phyloP scores from a whole-genome alignment of 2,113 vertebrate species.

The Neopipo cinnamomea region DNA sequence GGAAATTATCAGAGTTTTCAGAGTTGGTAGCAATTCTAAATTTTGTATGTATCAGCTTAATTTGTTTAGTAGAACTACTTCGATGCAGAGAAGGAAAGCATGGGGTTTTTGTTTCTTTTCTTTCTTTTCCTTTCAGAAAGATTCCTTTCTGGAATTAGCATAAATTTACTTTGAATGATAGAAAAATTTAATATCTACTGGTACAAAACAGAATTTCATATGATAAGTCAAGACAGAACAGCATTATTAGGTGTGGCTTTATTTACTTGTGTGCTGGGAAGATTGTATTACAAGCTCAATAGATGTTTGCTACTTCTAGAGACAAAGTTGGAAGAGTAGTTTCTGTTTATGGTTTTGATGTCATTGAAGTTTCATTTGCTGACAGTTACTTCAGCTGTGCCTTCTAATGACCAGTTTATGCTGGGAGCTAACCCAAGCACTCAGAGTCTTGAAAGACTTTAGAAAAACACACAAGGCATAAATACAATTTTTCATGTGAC shows the following conservation, averaged over 20 bases:
- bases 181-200: not conserved
- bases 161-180: not conserved
- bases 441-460: not conserved
- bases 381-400: not conserved
- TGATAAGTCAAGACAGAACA: not conserved
- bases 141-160: not conserved
- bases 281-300: not conserved
- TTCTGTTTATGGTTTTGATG: not conserved
- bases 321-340: not conserved
- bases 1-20: not conserved
- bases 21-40: not conserved
- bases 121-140: not conserved
- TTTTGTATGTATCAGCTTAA: not conserved
- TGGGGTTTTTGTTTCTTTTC: not conserved
- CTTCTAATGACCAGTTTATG: not conserved
- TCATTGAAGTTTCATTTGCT: not conserved
- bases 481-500: not conserved
- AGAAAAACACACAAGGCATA: not conserved
- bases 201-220: not conserved
- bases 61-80: conserved; percentile 9
- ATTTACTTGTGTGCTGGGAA: not conserved
- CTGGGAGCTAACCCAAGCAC: not conserved
- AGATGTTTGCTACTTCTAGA: not conserved
- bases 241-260: not conserved
- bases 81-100: not conserved